These are phyloP conservation scores for Tetramorium simillimum DNA, from an alignment of 1,140 invertebrate genomes.

Conservation along the genomic window DNA sequence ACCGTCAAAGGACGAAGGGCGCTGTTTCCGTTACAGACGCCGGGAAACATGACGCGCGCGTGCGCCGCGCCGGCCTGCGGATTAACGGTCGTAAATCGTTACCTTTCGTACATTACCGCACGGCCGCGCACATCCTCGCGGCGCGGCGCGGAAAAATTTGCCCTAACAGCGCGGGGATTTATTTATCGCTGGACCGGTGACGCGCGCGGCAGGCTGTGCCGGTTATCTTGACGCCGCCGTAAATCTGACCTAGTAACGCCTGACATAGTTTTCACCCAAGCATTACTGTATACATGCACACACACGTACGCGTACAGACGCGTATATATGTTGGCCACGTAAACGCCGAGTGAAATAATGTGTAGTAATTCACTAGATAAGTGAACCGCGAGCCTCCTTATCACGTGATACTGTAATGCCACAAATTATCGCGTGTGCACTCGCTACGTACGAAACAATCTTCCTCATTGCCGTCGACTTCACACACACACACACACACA, in stretches of 20 bases:
- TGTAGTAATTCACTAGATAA: constrained; percentile 44
- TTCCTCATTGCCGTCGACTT: not conserved
- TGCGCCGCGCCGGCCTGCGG: constrained; percentile 27
- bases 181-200: constrained; percentile 60
- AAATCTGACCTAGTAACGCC: constrained; percentile 64
- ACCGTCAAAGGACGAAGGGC: constrained; percentile 32
- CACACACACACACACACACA: not conserved
- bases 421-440: constrained; percentile 34
- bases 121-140: not conserved
- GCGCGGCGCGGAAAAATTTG: constrained; percentile 29
- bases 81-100: constrained; percentile 68
- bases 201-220: constrained; percentile 17
- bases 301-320: not conserved
- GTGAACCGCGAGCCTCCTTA: constrained; percentile 17
- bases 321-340: not conserved
- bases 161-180: constrained; percentile 48
- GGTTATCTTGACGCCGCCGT: constrained; percentile 65
- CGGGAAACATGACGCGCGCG: not conserved
- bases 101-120: constrained; percentile 20
- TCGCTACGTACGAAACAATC: constrained; percentile 21
- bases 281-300: not conserved
- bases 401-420: constrained; percentile 7
- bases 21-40: constrained; percentile 11
- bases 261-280: constrained; percentile 53
- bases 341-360: constrained; percentile 42